Percentiles rank a stretch among this genome's conserved stretches.
Conservation (phyloP, 2,888 invertebrate species). For the Deilephila porcellus region DNA sequence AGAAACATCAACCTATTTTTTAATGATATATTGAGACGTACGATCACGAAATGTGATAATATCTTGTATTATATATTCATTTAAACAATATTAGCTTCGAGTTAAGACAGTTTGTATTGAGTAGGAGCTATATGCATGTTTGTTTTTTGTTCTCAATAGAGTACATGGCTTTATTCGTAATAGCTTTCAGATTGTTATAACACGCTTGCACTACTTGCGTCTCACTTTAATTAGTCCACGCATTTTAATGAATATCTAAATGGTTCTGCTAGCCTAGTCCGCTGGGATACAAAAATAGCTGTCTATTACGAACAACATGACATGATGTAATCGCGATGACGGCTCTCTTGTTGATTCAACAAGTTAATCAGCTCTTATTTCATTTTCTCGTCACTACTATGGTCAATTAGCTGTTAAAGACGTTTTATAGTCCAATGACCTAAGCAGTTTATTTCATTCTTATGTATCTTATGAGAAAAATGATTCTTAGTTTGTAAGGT, state of each 20-base stretch:
- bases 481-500: background rate
- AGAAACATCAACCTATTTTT: too few species aligned
- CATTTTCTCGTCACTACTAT: background rate
- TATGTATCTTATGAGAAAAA: background rate
- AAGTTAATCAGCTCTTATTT: conserved; percentile 2
- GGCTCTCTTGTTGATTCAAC: conserved; percentile 9
- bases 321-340: conserved; percentile 8
- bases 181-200: too few species aligned
- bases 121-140: too few species aligned
- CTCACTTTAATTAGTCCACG: background rate
- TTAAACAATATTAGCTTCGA: too few species aligned
- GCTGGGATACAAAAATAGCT: background rate
- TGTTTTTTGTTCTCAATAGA: too few species aligned
- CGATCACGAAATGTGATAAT: too few species aligned
- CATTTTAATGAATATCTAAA: background rate
- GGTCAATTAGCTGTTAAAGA: background rate
- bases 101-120: too few species aligned
- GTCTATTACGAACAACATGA: background rate
- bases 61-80: too few species aligned
- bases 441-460: background rate
- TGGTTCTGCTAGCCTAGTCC: background rate
- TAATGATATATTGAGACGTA: too few species aligned
- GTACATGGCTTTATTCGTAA: too few species aligned
- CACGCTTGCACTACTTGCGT: too few species aligned
- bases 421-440: background rate